Evolutionary conservation across 1,140 invertebrate genomes (phyloP).

Genomic region (Ephestia elutella): DNA sequence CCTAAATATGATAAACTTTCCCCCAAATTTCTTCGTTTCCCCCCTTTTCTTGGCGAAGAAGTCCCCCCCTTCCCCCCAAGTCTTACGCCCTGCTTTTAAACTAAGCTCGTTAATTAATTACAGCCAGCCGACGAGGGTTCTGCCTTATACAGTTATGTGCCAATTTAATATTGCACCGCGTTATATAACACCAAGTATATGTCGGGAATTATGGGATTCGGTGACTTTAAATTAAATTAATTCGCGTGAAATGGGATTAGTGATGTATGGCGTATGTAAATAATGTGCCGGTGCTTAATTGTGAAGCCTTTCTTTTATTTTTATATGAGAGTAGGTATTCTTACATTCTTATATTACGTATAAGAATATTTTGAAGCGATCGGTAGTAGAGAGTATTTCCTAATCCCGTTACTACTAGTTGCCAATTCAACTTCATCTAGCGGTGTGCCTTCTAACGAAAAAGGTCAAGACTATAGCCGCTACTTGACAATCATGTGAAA

Average conservation of each 20-base stretch:
- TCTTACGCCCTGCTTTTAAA: conserved; percentile 74
- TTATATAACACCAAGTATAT: conserved; percentile 14
- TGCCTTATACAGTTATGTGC: conserved; percentile 65
- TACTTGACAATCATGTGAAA: no score
- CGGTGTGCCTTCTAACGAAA: no score
- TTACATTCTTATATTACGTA: no score
- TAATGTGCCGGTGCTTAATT: not conserved
- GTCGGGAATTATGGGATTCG: conserved; percentile 5
- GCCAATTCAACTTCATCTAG: no score
- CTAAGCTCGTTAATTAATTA: conserved; percentile 75
- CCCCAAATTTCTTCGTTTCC: conserved; percentile 65
- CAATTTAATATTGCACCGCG: conserved; percentile 56
- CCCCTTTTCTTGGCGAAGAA: conserved; percentile 55
- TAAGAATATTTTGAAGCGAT: no score
- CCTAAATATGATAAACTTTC: conserved; percentile 75
- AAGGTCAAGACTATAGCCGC: no score
- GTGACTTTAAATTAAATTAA: conserved; percentile 1
- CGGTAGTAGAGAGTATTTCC: no score
- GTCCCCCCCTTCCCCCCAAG: conserved; percentile 47
- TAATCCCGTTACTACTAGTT: no score
- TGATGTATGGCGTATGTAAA: not conserved
- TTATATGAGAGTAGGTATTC: no score
- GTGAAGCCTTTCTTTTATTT: no score
- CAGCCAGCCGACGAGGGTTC: conserved; percentile 67
- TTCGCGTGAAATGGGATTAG: conserved; percentile 3